Base-by-base conservation (phyloP, 2,888 invertebrate species). In the Clostera curtula region DNA sequence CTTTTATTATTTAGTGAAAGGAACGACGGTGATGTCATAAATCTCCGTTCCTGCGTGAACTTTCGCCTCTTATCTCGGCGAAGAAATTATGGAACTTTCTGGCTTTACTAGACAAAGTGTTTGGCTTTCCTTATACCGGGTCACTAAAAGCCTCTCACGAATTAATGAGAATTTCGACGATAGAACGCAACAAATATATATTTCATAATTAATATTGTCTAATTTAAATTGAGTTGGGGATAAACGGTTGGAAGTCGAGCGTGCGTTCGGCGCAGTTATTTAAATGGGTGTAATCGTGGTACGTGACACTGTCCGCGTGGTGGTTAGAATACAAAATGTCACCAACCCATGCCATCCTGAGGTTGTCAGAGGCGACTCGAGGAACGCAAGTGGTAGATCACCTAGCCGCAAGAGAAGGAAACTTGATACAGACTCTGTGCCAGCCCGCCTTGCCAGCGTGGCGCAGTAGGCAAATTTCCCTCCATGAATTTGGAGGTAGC, bases 1-100 rank as follows among this genome's bases (percentile, higher is more conserved):
- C 77, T 79, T 82, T 82, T 79, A 82, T 83, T 83, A 83, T 83
- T 82, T 83, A 83, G 82, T 83, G 80, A 80, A 83, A 80, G 77
- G 79, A 77, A 71, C 74, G 70, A 72, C 77, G 76, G 75, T 77
- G 77, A 80, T 73, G 80, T 80, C 79, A 79, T 83, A 83, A 83
- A 82, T 83, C 82, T 82, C 76, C 65, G 75, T 73, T 80, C 73
- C 80, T 77, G 79, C 79, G 77, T 80, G 80, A 83, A 82, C 80
- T 80, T 79, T 80, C 74, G 74, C 82, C 79, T 79, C 79, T 82
- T 82, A 82, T 82, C 82, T 80, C 71, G 71, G 72, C 69, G 68
- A 80, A 77, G 80, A 77, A 82, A 82, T 82, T 80, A 79, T 80
- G 68, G 72, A 82, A 82, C 82, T 82, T 82, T 80, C 68, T 74